Percentiles rank a stretch among this genome's conserved stretches.
Conservation (phyloP, 2,797 vertebrate species). For the Sylvilagus floridanus region DNA sequence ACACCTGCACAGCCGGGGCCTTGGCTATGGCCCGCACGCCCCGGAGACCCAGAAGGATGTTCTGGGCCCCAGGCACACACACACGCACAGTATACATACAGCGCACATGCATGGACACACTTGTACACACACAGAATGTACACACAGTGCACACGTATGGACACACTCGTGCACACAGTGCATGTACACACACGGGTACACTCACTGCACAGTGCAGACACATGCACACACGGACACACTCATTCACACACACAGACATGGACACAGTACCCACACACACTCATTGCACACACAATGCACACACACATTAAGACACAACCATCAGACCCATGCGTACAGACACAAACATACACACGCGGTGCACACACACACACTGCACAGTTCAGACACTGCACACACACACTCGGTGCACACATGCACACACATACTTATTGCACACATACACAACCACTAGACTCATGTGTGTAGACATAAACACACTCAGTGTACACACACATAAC, state of each 20-base stretch:
- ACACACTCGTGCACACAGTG: no score
- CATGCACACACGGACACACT: neutral
- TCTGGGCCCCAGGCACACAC: neutral
- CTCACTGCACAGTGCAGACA: no score
- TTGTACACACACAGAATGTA: no score
- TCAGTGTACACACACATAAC: neutral
- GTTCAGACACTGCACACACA: neutral
- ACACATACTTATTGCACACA: neutral
- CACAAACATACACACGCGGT: no score
- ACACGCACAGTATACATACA: neutral
- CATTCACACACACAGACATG: neutral
- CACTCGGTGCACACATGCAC: neutral
- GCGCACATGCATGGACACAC: no score
- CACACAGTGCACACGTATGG: no score
- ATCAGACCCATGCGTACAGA: neutral
- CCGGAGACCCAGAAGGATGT: neutral
- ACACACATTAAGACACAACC: neutral
- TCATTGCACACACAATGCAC: neutral
- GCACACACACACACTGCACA: neutral
- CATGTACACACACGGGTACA: no score
- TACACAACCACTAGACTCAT: neutral
- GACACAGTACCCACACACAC: neutral
- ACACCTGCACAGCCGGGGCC: constrained; percentile 38
- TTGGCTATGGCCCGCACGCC: neutral
- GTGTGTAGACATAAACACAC: neutral